Evolutionary conservation across 2,888 invertebrate species (phyloP), one percentile per base, ranked within the genome.

Genomic region (Caenorhabditis angaria): DNA sequence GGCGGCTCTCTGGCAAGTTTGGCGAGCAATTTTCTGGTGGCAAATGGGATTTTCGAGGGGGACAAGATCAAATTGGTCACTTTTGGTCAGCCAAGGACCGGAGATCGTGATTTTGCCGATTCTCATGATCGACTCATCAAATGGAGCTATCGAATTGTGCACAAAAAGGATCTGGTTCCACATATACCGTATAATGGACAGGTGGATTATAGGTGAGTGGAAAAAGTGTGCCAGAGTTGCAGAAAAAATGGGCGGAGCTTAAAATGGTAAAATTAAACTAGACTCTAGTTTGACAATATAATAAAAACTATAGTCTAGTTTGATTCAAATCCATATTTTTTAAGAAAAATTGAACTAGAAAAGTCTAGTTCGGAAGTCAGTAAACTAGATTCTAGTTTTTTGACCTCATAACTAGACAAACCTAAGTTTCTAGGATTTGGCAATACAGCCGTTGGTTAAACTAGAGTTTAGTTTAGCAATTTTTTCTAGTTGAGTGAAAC

Each of bases 1-100:
- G 81, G 81, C 29, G 81, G 77, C 1, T 71, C 81, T 4, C 61
- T 81, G 28, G 81, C 81, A 0, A 75, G 78, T 2, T 61, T 81
- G n/a, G 76, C 76, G 12, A 76, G 76, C 6, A 64, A 67, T 1
- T 67, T 73, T 35, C 35, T 78, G 18, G 77, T 81, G 12, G 35
- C 65, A n/a, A 32, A 65, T 8, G 72, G 69, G 1, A n/a, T 70
- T 5, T 74, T 66, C 24, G 28, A 60, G 24, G 64, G 66, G 6
- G 27, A 51, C 2, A 63, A 72, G 10, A 69, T 81, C 22, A 71
- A 65, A 55, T 48, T 81, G 48, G 65, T 77, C 35, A 81, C 81
- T 2, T 77, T 81, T 61, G 81, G 80, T 47, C 81, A 81, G 51
- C 81, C 81, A 28, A 54, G 81, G 20, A 76, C 76, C 25, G 81